Evolutionary conservation across 2,113 vertebrate genomes (phyloP), one percentile per base, ranked within the genome.

Genomic region (Bubo scandiacus): DNA sequence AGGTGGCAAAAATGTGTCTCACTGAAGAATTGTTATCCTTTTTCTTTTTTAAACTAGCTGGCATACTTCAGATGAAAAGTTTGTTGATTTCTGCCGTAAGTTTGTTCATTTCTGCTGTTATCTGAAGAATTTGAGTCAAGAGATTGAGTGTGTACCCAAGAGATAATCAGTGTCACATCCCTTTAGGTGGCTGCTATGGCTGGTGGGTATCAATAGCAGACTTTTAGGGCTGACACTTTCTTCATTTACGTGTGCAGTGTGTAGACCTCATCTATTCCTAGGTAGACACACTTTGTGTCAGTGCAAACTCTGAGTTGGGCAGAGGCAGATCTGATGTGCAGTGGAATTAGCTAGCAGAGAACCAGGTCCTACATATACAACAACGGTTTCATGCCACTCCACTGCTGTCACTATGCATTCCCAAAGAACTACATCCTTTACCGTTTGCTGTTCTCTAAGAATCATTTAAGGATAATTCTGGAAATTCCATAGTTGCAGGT

Each of bases 341-440:
- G 77, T 9, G 25, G 70, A 34, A 55, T 86, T 62, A 72, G 40
- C 32, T 6, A 84, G 80, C 63, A 71, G n/a, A 36, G 68, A 62
- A 20, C 12, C 30, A 9, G 26, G 18, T 61, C 57, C 47, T 2
- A 1, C 1, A 3, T 14, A 12, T 7, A 2, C 9, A 5, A 11
- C 3, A 16, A 9, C 1, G 3, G 29, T 43, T 92, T 52, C 36
- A 4, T 6, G 26, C 55, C 3, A 1, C 34, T 36, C 75, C 12
- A 0, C 79, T 29, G 67, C 80, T 74, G 91, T n/a, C 71, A 14
- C 54, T 58, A 19, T 62, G 63, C 72, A 21, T 65, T 75, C 81
- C 70, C 49, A 52, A 26, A 75, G 49, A 58, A 3, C 32, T 81
- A 29, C 32, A 84, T 36, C 67, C 79, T 70, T 58, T 43, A 12